phyloP scores from a whole-genome alignment of 2,888 invertebrate genomes.

The Helobdella robusta region DNA sequence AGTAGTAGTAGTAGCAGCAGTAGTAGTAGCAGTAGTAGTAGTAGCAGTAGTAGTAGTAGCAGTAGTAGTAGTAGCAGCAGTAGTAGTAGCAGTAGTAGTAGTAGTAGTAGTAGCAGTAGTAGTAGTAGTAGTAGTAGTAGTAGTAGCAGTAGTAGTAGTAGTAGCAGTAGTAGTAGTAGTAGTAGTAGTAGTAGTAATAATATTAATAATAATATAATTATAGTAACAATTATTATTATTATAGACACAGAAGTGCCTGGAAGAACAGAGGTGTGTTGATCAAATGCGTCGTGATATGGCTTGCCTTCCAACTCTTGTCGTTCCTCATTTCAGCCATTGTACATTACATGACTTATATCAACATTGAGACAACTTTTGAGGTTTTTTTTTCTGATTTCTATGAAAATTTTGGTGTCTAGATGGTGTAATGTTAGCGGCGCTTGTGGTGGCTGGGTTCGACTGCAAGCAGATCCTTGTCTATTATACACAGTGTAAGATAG shows the following conservation, averaged over 20 bases:
- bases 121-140: constrained; percentile 1
- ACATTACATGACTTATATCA: no score
- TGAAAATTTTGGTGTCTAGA: no score
- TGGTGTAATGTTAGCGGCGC: no score
- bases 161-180: background rate
- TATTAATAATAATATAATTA: background rate
- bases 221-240: background rate
- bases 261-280: background rate
- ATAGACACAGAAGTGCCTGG: background rate
- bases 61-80: background rate
- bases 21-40: constrained; percentile 1
- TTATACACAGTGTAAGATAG: no score
- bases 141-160: background rate
- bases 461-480: no score
- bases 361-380: no score
- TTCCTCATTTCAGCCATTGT: no score
- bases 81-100: constrained; percentile 1
- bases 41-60: background rate
- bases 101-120: background rate
- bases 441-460: no score
- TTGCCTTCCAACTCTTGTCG: no score
- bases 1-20: background rate
- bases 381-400: no score
- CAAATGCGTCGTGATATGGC: background rate
- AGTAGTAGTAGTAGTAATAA: constrained; percentile 1